These are phyloP conservation scores for Brachycybe producta DNA, from an alignment of 2,888 invertebrate genomes.

Conservation along the genomic window DNA sequence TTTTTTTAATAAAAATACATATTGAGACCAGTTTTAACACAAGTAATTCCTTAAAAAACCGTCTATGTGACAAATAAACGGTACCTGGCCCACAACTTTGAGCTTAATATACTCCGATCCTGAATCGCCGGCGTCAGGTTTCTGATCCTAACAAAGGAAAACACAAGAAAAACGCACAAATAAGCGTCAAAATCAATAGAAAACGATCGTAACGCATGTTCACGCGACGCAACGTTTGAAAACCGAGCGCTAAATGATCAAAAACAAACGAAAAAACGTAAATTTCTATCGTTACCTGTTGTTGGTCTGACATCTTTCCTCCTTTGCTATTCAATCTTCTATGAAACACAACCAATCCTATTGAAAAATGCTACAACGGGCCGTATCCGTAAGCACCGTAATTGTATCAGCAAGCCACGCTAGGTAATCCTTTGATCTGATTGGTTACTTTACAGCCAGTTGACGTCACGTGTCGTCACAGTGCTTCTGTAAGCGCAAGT, in stretches of 20 bases:
- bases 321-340: conserved; percentile 2
- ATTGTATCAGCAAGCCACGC: too few species aligned
- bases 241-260: neutral
- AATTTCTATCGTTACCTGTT: conserved; percentile 18
- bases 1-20: too few species aligned
- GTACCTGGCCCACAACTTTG: conserved; percentile 54
- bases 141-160: conserved; percentile 41
- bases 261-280: too few species aligned
- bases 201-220: neutral
- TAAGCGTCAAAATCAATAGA: conserved; percentile 8
- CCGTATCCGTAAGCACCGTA: too few species aligned
- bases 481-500: too few species aligned
- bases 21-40: too few species aligned
- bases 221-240: neutral
- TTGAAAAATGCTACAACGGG: neutral
- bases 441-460: too few species aligned
- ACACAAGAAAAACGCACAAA: too few species aligned
- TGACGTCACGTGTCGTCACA: too few species aligned
- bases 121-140: conserved; percentile 43
- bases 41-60: too few species aligned
- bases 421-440: too few species aligned
- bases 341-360: neutral
- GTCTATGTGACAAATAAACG: too few species aligned
- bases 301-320: conserved; percentile 21
- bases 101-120: conserved; percentile 51